Conservation (phyloP, 2,888 invertebrate genomes). For the Arrhopalites spinosus region DNA sequence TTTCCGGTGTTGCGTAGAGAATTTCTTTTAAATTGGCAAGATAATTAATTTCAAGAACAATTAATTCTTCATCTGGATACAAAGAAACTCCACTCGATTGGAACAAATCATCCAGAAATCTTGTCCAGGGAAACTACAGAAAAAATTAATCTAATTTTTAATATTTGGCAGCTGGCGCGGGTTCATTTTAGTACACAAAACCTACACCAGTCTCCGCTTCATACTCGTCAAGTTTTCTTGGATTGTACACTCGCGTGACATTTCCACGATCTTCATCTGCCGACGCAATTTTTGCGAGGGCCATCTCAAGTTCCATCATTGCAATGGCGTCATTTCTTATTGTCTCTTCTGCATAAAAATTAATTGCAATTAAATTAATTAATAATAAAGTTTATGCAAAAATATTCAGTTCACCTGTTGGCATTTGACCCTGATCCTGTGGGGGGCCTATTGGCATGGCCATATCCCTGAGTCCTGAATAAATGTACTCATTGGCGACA, state of each 20-base stretch:
- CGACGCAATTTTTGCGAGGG: constrained; percentile 45
- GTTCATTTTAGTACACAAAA: not conserved
- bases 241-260: constrained; percentile 48
- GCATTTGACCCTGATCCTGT: not conserved
- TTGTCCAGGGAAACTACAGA: not conserved
- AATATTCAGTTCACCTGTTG: too few relatives aligned
- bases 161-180: not conserved
- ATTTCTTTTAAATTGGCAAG: constrained; percentile 34
- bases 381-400: too few relatives aligned
- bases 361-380: too few relatives aligned
- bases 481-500: constrained; percentile 38
- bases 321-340: constrained; percentile 31
- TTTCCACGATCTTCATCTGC: constrained; percentile 49
- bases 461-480: too few relatives aligned
- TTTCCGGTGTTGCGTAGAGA: constrained; percentile 17
- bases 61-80: constrained; percentile 27
- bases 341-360: constrained; percentile 12
- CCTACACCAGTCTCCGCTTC: constrained; percentile 12
- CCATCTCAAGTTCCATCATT: constrained; percentile 46
- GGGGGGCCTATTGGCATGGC: constrained; percentile 1
- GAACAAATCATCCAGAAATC: constrained; percentile 32
- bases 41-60: constrained; percentile 46
- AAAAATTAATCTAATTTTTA: not conserved
- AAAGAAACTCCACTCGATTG: constrained; percentile 40
- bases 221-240: constrained; percentile 34